Percentiles rank a stretch among this genome's conserved stretches.
Evolutionary conservation across 2,888 invertebrate genomes (phyloP).

Genomic region (Leucania comma): DNA sequence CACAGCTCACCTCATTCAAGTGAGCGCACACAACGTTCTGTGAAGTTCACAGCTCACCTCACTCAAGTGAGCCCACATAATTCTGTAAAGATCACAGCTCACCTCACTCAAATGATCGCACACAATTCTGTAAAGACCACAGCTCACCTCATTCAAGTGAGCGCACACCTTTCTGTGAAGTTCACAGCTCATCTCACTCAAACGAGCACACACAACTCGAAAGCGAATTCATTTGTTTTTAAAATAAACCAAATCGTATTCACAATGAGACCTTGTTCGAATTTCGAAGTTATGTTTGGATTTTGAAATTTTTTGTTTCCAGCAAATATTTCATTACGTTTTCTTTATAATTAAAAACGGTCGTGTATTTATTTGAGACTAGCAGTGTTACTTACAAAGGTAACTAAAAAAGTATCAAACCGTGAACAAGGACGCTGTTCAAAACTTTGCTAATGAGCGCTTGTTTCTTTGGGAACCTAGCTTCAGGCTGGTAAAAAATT

Average conservation of each 20-base stretch:
- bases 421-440: constrained; percentile 21
- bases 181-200: too few relatives aligned
- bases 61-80: too few relatives aligned
- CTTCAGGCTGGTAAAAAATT: constrained; percentile 20
- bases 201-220: neutral
- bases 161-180: too few relatives aligned
- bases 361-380: neutral
- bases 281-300: neutral
- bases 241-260: neutral
- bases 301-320: neutral
- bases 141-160: too few relatives aligned
- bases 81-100: too few relatives aligned
- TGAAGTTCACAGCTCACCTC: too few relatives aligned
- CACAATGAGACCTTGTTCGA: neutral
- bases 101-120: too few relatives aligned
- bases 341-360: neutral
- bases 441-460: constrained; percentile 44
- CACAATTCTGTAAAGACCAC: too few relatives aligned
- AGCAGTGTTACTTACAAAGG: constrained; percentile 11
- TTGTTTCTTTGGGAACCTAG: constrained; percentile 25
- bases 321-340: neutral
- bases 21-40: too few relatives aligned
- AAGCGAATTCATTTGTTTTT: constrained; percentile 5
- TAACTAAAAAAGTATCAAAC: constrained; percentile 23
- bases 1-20: too few relatives aligned